These are phyloP conservation scores for Nyctibius bracteatus DNA, from an alignment of 2,113 vertebrate species.

Conservation along the genomic window DNA sequence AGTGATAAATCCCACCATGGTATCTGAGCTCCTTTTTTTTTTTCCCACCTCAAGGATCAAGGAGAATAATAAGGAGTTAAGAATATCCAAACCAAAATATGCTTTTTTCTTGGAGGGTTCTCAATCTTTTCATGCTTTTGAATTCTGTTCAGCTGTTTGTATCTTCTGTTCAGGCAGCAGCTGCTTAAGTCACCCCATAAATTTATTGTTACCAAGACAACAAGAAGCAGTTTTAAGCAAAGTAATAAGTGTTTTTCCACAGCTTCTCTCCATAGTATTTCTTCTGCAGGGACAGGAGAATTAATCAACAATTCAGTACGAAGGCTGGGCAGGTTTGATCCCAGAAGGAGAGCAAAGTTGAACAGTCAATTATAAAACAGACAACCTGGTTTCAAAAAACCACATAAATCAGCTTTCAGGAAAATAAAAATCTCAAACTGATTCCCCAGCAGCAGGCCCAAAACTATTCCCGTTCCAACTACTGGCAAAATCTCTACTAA, in stretches of 20 bases:
- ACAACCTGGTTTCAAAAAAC: not conserved
- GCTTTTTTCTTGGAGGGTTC: not conserved
- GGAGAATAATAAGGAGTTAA: not conserved
- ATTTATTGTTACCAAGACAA: conserved; percentile 55
- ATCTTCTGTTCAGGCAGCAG: conserved; percentile 8
- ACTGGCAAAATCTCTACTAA: not conserved
- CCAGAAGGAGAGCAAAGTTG: not conserved
- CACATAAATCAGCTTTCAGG: not conserved
- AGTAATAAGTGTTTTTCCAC: conserved; percentile 7
- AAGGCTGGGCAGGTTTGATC: not conserved
- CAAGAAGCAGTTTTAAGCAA: conserved; percentile 39
- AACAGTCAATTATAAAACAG: not conserved
- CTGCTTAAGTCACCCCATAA: conserved; percentile 22
- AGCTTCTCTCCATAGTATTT: not conserved
- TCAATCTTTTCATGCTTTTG: not conserved
- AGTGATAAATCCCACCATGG: not conserved
- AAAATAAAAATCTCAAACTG: not conserved
- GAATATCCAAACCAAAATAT: not conserved
- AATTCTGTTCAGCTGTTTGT: not conserved
- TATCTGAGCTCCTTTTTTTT: not conserved
- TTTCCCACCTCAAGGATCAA: not conserved
- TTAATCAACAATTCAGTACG: not conserved
- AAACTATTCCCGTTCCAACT: not conserved
- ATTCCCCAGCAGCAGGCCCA: not conserved
- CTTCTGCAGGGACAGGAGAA: not conserved